Evolutionary conservation across 1,140 invertebrate genomes (phyloP), one percentile per base, ranked within the genome.

Genomic region (Penaeus japonicus): DNA sequence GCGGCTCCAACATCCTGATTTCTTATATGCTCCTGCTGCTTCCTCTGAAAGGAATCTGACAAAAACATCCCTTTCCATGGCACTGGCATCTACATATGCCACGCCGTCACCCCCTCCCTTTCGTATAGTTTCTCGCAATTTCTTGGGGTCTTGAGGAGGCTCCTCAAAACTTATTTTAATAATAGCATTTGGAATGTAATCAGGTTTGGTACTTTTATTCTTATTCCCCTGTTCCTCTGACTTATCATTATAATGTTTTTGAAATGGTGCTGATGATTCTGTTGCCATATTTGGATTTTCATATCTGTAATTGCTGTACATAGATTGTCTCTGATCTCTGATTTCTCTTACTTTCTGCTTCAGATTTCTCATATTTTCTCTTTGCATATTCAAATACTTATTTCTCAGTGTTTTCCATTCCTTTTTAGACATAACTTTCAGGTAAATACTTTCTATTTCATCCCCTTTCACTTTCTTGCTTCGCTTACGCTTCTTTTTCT

Each of bases 331-430:
- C 27, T n/a, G 65, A 17, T 73, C 47, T 47, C 47, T 47, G 4
- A 47, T 47, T 2, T 78, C 73, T n/a, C 62, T 80, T 54, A 88
- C 27, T 18, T 84, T 54, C 80, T 70, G 59, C 59, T 89, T 89
- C 12, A 89, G 59, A 24, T 55, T 30, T 59, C 77, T 86, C 89
- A 89, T 89, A 77, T 89, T 86, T 30, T 86, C 84, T 62, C 70
- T 73, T 53, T 89, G 89, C 47, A 62, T 55, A 78, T 89, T 89
- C 20, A 89, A 55, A 59, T 89, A 89, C 54, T 89, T 81, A 59
- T 89, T 89, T 39, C 89, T 89, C 57, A 89, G 62, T 39, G 24
- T 30, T 30, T 85, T 89, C 89, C 89, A 89, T 39, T 89, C 89
- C 59, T 55, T 59, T 30, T 89, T 89, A 2, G 89, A 85, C 89